Base-by-base conservation (phyloP, 2,113 vertebrate genomes). In the Coreoperca whiteheadi region DNA sequence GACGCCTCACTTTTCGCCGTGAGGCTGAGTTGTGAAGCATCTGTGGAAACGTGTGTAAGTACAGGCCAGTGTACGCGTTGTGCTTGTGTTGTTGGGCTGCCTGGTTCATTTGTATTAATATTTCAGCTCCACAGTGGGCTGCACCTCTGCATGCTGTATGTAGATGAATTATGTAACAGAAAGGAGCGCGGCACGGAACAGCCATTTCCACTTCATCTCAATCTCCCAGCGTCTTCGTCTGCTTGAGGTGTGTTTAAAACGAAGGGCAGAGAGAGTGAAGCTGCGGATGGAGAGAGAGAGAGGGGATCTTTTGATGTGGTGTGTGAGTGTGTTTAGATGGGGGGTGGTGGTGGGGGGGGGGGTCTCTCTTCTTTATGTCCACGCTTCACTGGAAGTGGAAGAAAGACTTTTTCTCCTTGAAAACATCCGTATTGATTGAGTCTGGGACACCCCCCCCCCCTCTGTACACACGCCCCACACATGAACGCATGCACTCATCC, bases 121-220 rank as follows among this genome's bases (percentile, higher is more conserved):
- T 93, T 94, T 93, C 71, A 93, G 84, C 68, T 71, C 85, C 84
- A 60, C 88, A 80, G 84, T 68, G 71, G 77, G 90, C 79, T 69
- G 83, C 81, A 76, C 81, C 64, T 82, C 83, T 23, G 43, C 82
- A 69, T 3, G 63, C 88, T 56, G 82, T 64, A 74, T 77, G 74
- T 21, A 60, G 76, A 89, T 92, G 66, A 91, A 91, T 94, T 92
- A 93, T 93, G 85, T 84, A 92, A 88, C 63, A 82, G 88, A 84
- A 68, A 57, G 37, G 63, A 82, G 69, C 50, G 2, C 2, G 71
- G 81, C 78, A 75, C 39, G 23, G 71, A 88, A 82, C 77, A 88
- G 80, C 81, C 87, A 80, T 84, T 91, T 92, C 80, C 87, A 76
- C 83, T 91, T 83, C 90, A 74, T 85, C 74, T 86, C 74, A 87